Evolutionary conservation across 2,888 invertebrate species (phyloP).

Genomic region (Papilio gigon): DNA sequence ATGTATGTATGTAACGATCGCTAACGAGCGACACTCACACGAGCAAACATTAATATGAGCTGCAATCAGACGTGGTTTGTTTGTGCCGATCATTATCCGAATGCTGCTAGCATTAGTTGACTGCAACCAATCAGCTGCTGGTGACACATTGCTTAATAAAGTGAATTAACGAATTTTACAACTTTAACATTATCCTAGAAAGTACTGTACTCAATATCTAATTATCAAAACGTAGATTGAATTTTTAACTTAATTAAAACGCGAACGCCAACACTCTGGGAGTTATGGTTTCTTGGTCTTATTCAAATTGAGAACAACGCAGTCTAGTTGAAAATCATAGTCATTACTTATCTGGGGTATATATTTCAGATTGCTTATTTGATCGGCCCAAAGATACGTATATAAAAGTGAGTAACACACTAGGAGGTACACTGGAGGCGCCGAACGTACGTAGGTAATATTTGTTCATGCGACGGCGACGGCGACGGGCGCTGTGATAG

Average conservation of each 20-base stretch:
- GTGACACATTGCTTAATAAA: background rate
- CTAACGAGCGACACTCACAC: background rate
- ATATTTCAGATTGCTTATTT: background rate
- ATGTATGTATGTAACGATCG: too few species aligned
- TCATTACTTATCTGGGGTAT: background rate
- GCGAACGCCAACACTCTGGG: too few species aligned
- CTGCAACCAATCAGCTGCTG: background rate
- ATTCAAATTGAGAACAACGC: background rate
- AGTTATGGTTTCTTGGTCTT: background rate
- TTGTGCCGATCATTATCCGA: too few species aligned
- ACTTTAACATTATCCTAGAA: too few species aligned
- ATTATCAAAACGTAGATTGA: too few species aligned
- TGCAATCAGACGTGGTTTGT: constrained; percentile 1
- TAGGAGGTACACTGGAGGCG: background rate
- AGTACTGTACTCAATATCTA: too few species aligned
- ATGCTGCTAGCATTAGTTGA: background rate
- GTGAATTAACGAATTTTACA: too few species aligned
- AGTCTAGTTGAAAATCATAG: background rate
- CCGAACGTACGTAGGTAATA: background rate
- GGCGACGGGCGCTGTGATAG: background rate
- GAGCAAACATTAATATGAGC: background rate
- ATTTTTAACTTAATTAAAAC: too few species aligned
- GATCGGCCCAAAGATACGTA: background rate
- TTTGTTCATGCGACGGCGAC: background rate
- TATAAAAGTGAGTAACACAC: background rate